Evolutionary conservation across 2,113 vertebrate genomes (phyloP).

Genomic region (Diadophis punctatus): DNA sequence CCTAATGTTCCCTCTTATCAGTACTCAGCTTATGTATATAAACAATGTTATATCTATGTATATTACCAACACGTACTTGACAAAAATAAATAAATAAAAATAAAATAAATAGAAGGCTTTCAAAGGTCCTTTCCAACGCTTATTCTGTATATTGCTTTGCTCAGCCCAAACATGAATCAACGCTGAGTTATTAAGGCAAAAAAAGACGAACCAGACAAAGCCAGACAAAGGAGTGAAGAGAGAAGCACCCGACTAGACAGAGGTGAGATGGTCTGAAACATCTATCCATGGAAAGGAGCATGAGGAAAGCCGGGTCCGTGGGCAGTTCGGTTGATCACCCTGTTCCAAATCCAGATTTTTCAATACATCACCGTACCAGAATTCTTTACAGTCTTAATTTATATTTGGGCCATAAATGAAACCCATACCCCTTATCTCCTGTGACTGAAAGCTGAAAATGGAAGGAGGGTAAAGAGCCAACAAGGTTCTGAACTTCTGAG

Average conservation of each 20-base stretch:
- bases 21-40: too few species aligned
- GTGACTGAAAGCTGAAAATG: neutral
- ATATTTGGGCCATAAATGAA: neutral
- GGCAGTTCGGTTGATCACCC: neutral
- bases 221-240: neutral
- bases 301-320: neutral
- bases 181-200: fast-evolving
- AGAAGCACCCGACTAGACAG: neutral
- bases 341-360: neutral
- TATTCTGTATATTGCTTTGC: neutral
- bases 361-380: neutral
- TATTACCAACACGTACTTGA: too few species aligned
- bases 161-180: neutral
- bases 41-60: too few species aligned
- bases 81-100: too few species aligned
- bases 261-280: neutral
- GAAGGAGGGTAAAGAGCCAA: neutral
- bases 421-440: neutral
- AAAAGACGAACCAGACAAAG: neutral
- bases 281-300: neutral
- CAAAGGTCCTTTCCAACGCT: neutral
- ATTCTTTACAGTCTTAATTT: neutral
- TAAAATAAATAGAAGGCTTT: too few species aligned
- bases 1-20: too few species aligned
- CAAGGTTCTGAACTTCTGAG: neutral